These are phyloP conservation scores for Paradisaea rubra DNA, from an alignment of 2,113 vertebrate species.

Conservation along the genomic window DNA sequence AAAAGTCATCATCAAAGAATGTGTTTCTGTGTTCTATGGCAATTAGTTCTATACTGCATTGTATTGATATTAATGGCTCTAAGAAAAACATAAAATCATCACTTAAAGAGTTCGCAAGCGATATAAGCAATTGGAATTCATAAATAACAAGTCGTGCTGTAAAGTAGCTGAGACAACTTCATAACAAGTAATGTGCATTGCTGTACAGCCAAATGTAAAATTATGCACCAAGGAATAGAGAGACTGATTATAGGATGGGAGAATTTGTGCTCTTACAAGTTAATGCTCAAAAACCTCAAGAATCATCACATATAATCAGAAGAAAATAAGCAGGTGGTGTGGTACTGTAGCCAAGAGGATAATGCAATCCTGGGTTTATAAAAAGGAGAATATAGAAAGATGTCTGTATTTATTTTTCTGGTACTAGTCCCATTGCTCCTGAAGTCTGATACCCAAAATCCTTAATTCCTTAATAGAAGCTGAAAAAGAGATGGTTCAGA, in stretches of 20 bases:
- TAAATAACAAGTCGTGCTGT: not conserved
- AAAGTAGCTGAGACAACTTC: not conserved
- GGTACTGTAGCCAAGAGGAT: not conserved
- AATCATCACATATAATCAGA: not conserved
- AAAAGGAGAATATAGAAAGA: not conserved
- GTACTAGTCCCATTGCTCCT: not conserved
- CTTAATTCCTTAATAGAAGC: not conserved
- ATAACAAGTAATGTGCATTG: not conserved
- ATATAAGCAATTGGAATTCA: not conserved
- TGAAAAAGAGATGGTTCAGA: not conserved
- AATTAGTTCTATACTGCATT: not conserved
- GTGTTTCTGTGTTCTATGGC: not conserved
- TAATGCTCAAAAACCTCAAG: not conserved
- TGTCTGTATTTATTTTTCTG: not conserved
- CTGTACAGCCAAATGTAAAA: not conserved
- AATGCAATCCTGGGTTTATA: not conserved
- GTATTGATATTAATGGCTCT: not conserved
- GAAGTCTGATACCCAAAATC: not conserved
- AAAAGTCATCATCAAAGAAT: not conserved
- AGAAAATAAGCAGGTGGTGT: not conserved
- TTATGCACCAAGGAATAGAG: not conserved
- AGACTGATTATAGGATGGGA: not conserved
- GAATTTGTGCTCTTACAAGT: not conserved
- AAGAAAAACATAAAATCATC: not conserved
- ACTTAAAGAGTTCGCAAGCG: not conserved